Percentiles rank a stretch among this genome's conserved stretches.
Evolutionary conservation across 1,140 invertebrate genomes (phyloP).

Genomic region (Tetramorium alpestre): DNA sequence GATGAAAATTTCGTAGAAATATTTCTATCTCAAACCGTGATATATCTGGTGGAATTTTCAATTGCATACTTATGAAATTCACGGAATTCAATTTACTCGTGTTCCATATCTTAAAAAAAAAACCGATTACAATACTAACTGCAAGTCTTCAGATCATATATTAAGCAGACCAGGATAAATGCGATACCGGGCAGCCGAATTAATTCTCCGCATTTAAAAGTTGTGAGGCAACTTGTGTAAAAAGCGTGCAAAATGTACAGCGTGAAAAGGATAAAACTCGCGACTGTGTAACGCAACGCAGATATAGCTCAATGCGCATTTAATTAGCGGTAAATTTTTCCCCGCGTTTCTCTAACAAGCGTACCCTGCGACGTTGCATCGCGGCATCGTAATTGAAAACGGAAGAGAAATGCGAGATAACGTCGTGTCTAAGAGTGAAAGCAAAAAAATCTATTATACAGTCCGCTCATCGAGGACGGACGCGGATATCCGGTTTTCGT

Average conservation of each 20-base stretch:
- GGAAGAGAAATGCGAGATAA: constrained; percentile 8
- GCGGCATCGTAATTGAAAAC: constrained; percentile 48
- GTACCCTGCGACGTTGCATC: neutral
- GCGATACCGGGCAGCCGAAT: neutral
- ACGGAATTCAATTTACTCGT: neutral
- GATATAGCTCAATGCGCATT: constrained; percentile 22
- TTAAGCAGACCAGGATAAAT: neutral
- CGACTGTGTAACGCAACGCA: neutral
- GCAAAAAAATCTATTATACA: constrained; percentile 37
- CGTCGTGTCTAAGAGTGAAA: constrained; percentile 36
- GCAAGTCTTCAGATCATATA: neutral
- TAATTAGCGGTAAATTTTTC: constrained; percentile 47
- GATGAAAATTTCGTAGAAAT: neutral
- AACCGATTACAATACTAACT: neutral
- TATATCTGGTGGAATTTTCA: neutral
- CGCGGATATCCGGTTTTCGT: constrained; percentile 46
- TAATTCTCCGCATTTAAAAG: constrained; percentile 9
- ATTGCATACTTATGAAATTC: neutral
- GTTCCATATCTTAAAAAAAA: neutral
- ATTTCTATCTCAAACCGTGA: neutral
- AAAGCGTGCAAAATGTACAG: neutral
- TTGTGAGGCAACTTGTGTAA: neutral
- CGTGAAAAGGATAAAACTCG: constrained; percentile 2
- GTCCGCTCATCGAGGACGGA: constrained; percentile 4
- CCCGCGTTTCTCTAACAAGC: constrained; percentile 5